These are phyloP conservation scores for Oncorhynchus mykiss DNA, from an alignment of 2,113 vertebrate genomes.

Conservation along the genomic window DNA sequence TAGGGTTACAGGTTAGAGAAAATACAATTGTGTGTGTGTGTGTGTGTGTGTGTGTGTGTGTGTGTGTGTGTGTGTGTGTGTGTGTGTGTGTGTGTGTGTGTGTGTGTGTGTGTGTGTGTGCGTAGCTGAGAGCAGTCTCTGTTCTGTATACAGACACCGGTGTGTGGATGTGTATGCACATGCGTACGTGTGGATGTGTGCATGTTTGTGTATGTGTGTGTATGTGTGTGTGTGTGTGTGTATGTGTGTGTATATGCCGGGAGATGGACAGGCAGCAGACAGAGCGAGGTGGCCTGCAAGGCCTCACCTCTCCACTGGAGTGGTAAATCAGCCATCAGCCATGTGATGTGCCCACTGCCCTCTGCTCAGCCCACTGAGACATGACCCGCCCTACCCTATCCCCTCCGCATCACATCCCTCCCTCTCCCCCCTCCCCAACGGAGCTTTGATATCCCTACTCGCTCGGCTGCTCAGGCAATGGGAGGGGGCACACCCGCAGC, in stretches of 20 bases:
- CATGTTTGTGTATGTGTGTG: not conserved
- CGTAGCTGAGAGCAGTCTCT: not conserved
- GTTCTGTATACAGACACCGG: not conserved
- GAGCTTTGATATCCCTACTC: slow-evolving; percentile 79
- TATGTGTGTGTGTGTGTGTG: slow-evolving; percentile 7
- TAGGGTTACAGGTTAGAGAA: too few species aligned
- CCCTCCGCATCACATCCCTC: slow-evolving; percentile 30
- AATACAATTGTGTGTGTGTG: too few species aligned
- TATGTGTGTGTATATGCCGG: slow-evolving; percentile 6
- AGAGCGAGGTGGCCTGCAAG: slow-evolving; percentile 50
- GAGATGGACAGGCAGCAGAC: slow-evolving; percentile 24
- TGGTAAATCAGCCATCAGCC: slow-evolving; percentile 77
- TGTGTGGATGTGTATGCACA: not conserved
- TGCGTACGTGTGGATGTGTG: not conserved
- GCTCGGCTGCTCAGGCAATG: slow-evolving; percentile 81
- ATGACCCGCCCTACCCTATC: slow-evolving; percentile 56
- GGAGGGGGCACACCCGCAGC: slow-evolving; percentile 71
- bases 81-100: not conserved
- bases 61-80: not conserved
- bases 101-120: not conserved
- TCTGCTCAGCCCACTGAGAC: slow-evolving; percentile 66
- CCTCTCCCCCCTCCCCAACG: slow-evolving; percentile 58
- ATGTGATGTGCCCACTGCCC: slow-evolving; percentile 69
- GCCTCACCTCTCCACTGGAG: slow-evolving; percentile 67
- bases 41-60: not conserved